These are phyloP conservation scores for Trinorchestia longiramus DNA, from an alignment of 1,140 invertebrate genomes.

Conservation along the genomic window DNA sequence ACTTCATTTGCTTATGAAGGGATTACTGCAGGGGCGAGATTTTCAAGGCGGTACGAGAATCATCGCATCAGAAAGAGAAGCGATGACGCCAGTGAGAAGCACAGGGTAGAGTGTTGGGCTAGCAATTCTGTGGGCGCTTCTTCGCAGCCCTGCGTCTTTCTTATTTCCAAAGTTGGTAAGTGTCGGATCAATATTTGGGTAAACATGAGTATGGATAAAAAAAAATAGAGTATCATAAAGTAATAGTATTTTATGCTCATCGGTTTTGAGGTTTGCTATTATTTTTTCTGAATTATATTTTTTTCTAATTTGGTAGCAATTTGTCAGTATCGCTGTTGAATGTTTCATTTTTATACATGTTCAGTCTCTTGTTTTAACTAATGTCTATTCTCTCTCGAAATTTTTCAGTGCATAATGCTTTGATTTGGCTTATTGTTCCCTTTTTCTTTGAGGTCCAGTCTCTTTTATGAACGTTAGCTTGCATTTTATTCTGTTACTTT, in stretches of 20 bases:
- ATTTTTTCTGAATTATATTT: not conserved
- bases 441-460: too few species aligned
- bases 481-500: too few species aligned
- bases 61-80: not conserved
- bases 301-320: not conserved
- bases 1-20: not conserved
- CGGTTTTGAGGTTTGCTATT: not conserved
- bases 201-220: not conserved
- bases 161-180: slow-evolving; percentile 52
- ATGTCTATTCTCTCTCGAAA: too few species aligned
- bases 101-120: slow-evolving; percentile 42
- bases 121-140: slow-evolving; percentile 45
- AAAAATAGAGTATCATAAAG: not conserved
- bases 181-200: not conserved
- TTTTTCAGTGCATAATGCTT: too few species aligned
- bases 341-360: too few species aligned
- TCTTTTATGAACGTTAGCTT: too few species aligned
- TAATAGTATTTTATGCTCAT: not conserved
- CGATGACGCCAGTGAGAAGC: not conserved
- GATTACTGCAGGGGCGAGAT: not conserved
- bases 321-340: not conserved
- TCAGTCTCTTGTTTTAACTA: too few species aligned
- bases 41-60: not conserved
- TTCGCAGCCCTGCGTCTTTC: slow-evolving; percentile 52
- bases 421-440: too few species aligned